phyloP scores from a whole-genome alignment of 2,113 vertebrate genomes.

The Pantherophis guttatus region DNA sequence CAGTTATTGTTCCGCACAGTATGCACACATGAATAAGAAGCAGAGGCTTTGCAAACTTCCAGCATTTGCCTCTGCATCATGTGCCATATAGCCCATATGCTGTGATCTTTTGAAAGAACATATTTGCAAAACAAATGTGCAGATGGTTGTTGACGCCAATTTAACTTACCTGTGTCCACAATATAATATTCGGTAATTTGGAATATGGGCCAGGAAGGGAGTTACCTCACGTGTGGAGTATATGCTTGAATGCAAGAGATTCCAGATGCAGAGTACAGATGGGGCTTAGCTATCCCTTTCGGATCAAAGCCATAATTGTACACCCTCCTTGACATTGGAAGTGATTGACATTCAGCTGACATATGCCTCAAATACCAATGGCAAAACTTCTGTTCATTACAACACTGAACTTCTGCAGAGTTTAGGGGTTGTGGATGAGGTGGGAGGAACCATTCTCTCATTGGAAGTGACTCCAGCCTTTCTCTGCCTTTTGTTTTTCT shows the following conservation, averaged over 20 bases:
- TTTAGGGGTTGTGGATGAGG: not conserved
- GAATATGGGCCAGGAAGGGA: not conserved
- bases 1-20: not conserved
- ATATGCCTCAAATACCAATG: not conserved
- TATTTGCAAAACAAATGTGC: not conserved
- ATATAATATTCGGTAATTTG: not conserved
- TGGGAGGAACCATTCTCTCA: not conserved
- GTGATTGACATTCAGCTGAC: not conserved
- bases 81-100: not conserved
- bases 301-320: not conserved
- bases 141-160: not conserved
- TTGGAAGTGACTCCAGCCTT: not conserved
- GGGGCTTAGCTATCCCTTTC: not conserved
- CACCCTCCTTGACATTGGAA: not conserved
- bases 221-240: not conserved
- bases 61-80: not conserved
- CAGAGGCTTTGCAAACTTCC: not conserved
- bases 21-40: not conserved
- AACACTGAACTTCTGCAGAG: not conserved
- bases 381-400: not conserved
- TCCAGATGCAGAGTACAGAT: not conserved
- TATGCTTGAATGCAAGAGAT: not conserved
- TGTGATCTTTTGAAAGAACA: not conserved
- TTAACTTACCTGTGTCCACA: not conserved
- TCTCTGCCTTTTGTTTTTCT: not conserved